Conservation (phyloP, 2,888 invertebrate genomes). For the Idaea dimidiata region DNA sequence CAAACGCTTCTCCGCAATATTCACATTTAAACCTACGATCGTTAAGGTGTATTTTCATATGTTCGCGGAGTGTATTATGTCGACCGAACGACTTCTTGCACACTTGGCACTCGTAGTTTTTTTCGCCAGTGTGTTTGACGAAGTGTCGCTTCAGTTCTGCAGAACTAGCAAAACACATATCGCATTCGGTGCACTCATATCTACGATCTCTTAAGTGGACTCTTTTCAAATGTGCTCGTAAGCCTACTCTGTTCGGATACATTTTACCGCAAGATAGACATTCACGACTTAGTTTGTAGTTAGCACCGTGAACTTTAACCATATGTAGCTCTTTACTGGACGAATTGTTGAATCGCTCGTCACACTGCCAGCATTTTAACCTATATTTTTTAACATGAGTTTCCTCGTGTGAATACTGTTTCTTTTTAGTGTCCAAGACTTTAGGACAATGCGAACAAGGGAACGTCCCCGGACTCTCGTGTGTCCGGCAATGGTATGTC, state of each 20-base stretch:
- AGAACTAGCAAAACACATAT: slow-evolving; percentile 30
- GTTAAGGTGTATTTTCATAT: slow-evolving; percentile 48
- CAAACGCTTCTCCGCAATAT: slow-evolving; percentile 33
- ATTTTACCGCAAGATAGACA: slow-evolving; percentile 38
- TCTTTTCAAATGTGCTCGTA: slow-evolving; percentile 32
- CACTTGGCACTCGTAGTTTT: slow-evolving; percentile 56
- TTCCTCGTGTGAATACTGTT: not conserved
- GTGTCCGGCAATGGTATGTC: slow-evolving; percentile 50
- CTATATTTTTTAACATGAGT: slow-evolving; percentile 33
- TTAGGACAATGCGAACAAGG: slow-evolving; percentile 44
- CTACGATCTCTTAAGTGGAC: slow-evolving; percentile 35
- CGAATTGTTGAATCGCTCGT: slow-evolving; percentile 35
- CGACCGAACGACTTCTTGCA: slow-evolving; percentile 51
- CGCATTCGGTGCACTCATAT: slow-evolving; percentile 35
- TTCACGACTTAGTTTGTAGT: slow-evolving; percentile 10
- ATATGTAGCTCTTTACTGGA: slow-evolving; percentile 36
- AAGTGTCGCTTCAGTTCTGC: slow-evolving; percentile 52
- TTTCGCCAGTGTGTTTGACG: slow-evolving; percentile 60
- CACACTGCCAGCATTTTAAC: slow-evolving; percentile 42
- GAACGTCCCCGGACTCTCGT: slow-evolving; percentile 49
- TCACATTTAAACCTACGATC: slow-evolving; percentile 37
- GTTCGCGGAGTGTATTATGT: slow-evolving; percentile 49
- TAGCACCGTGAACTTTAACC: slow-evolving; percentile 31
- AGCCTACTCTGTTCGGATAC: slow-evolving; percentile 30
- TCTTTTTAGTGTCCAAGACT: slow-evolving; percentile 40